phyloP scores from a whole-genome alignment of 2,113 vertebrate species.

The Burhinus oedicnemus region DNA sequence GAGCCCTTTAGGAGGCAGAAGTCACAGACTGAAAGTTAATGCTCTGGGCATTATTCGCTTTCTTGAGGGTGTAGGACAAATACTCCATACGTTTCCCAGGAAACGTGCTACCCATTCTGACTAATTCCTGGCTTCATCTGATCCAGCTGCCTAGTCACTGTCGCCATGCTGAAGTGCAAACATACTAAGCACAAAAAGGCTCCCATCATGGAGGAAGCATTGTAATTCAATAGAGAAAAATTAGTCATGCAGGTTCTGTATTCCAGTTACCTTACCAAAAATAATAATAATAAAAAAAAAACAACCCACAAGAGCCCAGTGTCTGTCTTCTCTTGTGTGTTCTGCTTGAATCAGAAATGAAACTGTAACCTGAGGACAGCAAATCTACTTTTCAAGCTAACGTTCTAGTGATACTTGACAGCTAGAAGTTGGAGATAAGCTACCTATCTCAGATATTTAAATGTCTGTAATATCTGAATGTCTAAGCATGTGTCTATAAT shows the following conservation, averaged over 20 bases:
- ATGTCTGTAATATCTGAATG: neutral
- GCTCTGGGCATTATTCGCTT: neutral
- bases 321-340: neutral
- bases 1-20: neutral
- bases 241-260: neutral
- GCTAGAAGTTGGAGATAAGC: neutral
- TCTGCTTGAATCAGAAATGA: neutral
- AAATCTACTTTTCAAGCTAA: neutral
- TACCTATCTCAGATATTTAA: neutral
- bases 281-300: neutral
- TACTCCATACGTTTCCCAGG: constrained; percentile 16
- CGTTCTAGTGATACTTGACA: neutral
- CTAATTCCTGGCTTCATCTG: constrained; percentile 4
- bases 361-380: neutral
- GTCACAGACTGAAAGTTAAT: constrained; percentile 20
- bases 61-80: neutral
- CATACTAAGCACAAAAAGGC: neutral
- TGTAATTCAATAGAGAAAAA: neutral
- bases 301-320: accelerated
- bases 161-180: neutral
- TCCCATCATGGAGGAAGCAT: neutral
- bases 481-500: neutral
- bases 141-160: neutral
- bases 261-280: neutral
- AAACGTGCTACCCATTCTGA: neutral